Conservation (phyloP, 2,888 invertebrate genomes). For the Pyrocoelia pectoralis region DNA sequence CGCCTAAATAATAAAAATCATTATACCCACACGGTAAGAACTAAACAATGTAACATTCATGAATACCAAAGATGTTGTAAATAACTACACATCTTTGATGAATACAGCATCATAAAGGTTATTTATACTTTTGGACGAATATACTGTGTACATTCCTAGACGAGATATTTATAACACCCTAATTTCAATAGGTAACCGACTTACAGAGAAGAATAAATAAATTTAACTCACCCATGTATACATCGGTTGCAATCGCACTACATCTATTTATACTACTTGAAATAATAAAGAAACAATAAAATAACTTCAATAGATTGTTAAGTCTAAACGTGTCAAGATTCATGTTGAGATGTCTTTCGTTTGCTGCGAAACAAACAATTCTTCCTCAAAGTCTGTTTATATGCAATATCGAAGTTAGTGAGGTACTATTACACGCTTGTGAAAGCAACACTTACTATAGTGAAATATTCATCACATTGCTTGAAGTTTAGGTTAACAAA, state of each 20-base stretch:
- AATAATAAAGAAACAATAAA: not conserved
- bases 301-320: not conserved
- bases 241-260: not conserved
- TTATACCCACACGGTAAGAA: not conserved
- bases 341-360: not conserved
- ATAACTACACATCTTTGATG: too few species aligned
- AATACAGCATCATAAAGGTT: not conserved
- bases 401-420: too few species aligned
- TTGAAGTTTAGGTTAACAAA: too few species aligned
- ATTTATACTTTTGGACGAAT: not conserved
- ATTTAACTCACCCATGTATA: not conserved
- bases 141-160: not conserved
- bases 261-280: constrained; percentile 3
- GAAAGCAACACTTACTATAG: too few species aligned
- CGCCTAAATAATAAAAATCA: constrained; percentile 14
- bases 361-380: too few species aligned
- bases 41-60: not conserved
- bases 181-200: not conserved
- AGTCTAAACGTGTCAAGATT: not conserved
- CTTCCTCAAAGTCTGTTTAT: too few species aligned
- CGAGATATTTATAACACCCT: not conserved
- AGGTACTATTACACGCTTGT: too few species aligned
- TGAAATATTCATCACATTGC: too few species aligned
- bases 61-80: too few species aligned
- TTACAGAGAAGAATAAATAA: not conserved